Evolutionary conservation across 2,888 invertebrate genomes (phyloP).

Genomic region (Machimus atricapillus): DNA sequence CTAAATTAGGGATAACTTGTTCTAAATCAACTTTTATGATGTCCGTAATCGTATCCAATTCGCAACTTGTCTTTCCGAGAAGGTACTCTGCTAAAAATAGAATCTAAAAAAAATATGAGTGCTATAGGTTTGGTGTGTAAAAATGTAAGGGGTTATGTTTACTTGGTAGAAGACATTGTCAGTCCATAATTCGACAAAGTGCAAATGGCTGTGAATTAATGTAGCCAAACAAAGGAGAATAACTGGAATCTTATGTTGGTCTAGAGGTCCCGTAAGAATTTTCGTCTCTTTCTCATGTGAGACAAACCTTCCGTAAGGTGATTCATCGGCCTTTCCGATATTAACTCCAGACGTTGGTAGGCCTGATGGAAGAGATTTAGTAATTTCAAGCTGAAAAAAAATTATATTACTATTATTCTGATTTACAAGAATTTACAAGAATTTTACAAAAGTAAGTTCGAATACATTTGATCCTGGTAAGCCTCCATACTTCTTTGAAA

Average conservation of each 20-base stretch:
- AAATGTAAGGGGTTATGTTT: background rate
- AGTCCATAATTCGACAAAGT: constrained; percentile 48
- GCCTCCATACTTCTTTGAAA: constrained; percentile 54
- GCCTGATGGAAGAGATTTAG: background rate
- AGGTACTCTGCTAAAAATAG: constrained; percentile 42
- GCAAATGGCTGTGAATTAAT: constrained; percentile 46
- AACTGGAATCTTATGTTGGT: constrained; percentile 19
- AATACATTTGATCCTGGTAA: constrained; percentile 45
- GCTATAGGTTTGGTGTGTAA: background rate
- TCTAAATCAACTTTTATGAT: constrained; percentile 34
- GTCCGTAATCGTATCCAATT: background rate
- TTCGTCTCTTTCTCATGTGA: constrained; percentile 22
- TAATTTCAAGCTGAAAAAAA: constrained; percentile 41
- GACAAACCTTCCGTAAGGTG: constrained; percentile 31
- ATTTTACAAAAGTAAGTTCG: constrained; percentile 44
- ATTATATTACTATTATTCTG: background rate
- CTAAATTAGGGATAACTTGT: constrained; percentile 44
- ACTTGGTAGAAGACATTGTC: constrained; percentile 46
- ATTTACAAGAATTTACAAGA: background rate
- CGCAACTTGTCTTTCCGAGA: constrained; percentile 40
- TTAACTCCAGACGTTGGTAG: background rate
- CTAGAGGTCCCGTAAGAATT: constrained; percentile 38
- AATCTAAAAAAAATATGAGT: background rate
- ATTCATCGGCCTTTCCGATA: background rate
- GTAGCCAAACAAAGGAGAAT: constrained; percentile 46